A percentile compares a stretch with the other conserved stretches of the same genome.
Evolutionary conservation across 2,797 vertebrate genomes (phyloP).

Genomic region (Poeciliopsis paucimaculata): DNA sequence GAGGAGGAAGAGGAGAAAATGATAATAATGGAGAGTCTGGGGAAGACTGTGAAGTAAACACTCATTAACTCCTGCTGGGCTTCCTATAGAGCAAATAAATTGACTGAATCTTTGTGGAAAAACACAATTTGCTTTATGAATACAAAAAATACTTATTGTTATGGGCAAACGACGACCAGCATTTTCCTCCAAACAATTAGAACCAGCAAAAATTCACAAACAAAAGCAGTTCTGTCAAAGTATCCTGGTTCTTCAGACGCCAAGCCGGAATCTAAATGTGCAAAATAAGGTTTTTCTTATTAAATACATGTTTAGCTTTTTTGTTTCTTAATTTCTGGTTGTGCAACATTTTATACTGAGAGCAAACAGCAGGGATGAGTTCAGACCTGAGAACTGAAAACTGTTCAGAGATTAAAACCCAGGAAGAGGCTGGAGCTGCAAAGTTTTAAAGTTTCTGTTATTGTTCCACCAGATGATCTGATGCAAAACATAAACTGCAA

Average conservation of each 20-base stretch:
- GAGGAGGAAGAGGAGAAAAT: not conserved
- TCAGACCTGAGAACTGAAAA: not conserved
- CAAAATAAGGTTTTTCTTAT: not conserved
- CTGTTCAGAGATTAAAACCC: not conserved
- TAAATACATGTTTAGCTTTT: not conserved
- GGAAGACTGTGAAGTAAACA: not conserved
- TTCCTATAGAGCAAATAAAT: not conserved
- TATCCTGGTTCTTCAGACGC: not conserved
- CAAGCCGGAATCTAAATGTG: not conserved
- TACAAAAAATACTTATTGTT: not conserved
- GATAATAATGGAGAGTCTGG: not conserved
- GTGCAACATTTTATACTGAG: not conserved
- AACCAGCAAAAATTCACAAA: not conserved
- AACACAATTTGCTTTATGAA: not conserved
- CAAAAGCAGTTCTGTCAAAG: not conserved
- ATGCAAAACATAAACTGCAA: not conserved
- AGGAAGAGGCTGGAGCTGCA: not conserved
- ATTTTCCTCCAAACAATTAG: not conserved
- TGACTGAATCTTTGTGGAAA: not conserved
- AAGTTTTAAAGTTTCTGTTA: not conserved
- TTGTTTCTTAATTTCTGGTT: not conserved
- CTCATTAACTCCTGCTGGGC: not conserved
- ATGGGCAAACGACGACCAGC: not conserved
- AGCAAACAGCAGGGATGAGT: not conserved
- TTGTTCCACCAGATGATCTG: not conserved